These are phyloP conservation scores for Eilema griseolum DNA, from an alignment of 2,888 invertebrate species.

Conservation along the genomic window DNA sequence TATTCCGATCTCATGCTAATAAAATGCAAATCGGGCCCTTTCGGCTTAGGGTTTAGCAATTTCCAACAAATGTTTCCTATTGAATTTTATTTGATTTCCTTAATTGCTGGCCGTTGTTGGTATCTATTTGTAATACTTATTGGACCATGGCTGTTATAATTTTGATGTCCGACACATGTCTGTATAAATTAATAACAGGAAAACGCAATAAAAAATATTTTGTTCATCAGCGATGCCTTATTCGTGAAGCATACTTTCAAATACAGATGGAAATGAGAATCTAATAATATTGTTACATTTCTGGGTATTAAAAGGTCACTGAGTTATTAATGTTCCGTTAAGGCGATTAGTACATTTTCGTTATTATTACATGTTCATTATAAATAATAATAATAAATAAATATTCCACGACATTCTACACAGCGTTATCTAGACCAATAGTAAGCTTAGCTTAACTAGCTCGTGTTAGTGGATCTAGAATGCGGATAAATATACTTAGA, in stretches of 20 bases:
- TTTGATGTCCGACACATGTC: constrained; percentile 44
- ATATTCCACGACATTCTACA: too few relatives aligned
- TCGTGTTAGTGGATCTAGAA: too few relatives aligned
- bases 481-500: too few relatives aligned
- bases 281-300: neutral
- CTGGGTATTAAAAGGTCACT: neutral
- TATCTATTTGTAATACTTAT: constrained; percentile 57
- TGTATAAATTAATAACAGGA: constrained; percentile 38
- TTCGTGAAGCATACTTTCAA: constrained; percentile 8
- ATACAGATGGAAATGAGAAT: constrained; percentile 19
- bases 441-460: too few relatives aligned
- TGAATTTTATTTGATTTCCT: constrained; percentile 78
- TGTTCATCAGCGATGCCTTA: constrained; percentile 27
- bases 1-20: constrained; percentile 82
- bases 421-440: too few relatives aligned
- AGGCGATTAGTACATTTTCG: too few relatives aligned
- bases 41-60: constrained; percentile 80
- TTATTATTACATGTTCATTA: neutral
- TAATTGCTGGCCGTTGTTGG: constrained; percentile 71
- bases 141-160: constrained; percentile 52
- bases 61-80: constrained; percentile 81
- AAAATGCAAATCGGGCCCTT: constrained; percentile 83
- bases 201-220: constrained; percentile 23
- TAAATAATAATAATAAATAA: too few relatives aligned
- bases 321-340: neutral